Conservation (phyloP, 2,888 invertebrate genomes). For the Stenurella melanura region DNA sequence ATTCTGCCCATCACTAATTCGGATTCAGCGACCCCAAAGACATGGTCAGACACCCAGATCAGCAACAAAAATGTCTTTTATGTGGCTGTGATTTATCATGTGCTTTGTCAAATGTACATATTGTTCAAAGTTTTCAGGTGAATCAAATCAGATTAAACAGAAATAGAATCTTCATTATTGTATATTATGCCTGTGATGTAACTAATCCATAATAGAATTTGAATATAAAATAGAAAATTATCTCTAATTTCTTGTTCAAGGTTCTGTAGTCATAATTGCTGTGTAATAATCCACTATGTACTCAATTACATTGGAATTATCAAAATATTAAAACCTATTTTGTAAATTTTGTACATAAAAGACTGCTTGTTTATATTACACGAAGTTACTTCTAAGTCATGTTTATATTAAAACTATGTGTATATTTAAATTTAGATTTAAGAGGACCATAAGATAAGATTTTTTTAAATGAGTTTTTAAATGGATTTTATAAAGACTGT, state of each 20-base stretch:
- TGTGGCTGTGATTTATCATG: no score
- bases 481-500: constrained; percentile 2
- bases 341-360: neutral
- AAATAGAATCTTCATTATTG: no score
- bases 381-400: neutral
- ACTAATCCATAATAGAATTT: no score
- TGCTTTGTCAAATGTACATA: no score
- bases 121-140: neutral
- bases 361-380: constrained; percentile 1
- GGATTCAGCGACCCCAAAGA: no score
- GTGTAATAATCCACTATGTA: constrained; percentile 6
- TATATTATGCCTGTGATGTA: no score
- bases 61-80: no score
- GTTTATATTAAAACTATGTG: neutral
- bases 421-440: neutral
- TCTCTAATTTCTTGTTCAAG: neutral
- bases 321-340: neutral
- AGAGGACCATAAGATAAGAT: neutral
- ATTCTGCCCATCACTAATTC: no score
- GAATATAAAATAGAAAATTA: neutral
- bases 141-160: no score
- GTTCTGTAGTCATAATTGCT: neutral
- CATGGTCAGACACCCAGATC: no score
- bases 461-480: neutral
- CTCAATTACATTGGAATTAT: neutral